A percentile compares a stretch with the other conserved stretches of the same genome.
Evolutionary conservation across 2,113 vertebrate genomes (phyloP).

Genomic region (Perca schrenkii): DNA sequence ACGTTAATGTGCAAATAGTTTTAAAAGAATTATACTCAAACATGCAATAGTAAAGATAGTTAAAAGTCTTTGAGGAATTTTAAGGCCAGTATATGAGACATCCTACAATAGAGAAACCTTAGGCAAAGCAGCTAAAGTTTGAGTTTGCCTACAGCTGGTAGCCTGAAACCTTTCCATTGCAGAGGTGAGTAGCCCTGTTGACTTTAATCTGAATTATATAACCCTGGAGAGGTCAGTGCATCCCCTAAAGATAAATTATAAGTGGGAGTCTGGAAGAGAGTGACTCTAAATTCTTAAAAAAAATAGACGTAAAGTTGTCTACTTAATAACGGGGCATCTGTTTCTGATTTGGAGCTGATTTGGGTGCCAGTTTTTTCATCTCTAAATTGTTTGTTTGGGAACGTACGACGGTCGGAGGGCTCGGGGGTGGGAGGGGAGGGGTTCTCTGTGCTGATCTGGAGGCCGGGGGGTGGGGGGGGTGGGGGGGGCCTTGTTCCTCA

Average conservation of each 20-base stretch:
- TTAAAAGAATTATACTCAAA: constrained; percentile 81
- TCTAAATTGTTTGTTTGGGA: constrained; percentile 23
- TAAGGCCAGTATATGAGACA: constrained; percentile 83
- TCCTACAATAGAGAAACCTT: constrained; percentile 79
- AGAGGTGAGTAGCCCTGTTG: constrained; percentile 73
- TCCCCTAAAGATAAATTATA: constrained; percentile 22
- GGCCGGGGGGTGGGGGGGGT: neutral
- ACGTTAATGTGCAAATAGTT: constrained; percentile 85
- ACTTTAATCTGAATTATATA: constrained; percentile 45
- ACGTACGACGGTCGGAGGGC: constrained; percentile 6
- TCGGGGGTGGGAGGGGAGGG: neutral
- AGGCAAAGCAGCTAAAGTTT: constrained; percentile 76
- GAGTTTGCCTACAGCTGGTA: constrained; percentile 73
- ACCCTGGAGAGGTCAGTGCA: constrained; percentile 4
- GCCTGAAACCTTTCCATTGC: constrained; percentile 68
- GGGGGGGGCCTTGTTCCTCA: constrained; percentile 72
- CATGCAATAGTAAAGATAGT: constrained; percentile 84
- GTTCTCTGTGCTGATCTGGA: constrained; percentile 13
- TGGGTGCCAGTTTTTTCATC: constrained; percentile 13
- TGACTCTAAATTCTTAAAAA: constrained; percentile 36
- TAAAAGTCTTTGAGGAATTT: constrained; percentile 76
- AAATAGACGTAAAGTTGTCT: constrained; percentile 21
- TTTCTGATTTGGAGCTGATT: constrained; percentile 26
- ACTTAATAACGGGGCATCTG: constrained; percentile 37
- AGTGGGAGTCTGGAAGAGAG: constrained; percentile 39